Conservation (phyloP, 2,797 vertebrate genomes). For the Malacoraja senta region DNA sequence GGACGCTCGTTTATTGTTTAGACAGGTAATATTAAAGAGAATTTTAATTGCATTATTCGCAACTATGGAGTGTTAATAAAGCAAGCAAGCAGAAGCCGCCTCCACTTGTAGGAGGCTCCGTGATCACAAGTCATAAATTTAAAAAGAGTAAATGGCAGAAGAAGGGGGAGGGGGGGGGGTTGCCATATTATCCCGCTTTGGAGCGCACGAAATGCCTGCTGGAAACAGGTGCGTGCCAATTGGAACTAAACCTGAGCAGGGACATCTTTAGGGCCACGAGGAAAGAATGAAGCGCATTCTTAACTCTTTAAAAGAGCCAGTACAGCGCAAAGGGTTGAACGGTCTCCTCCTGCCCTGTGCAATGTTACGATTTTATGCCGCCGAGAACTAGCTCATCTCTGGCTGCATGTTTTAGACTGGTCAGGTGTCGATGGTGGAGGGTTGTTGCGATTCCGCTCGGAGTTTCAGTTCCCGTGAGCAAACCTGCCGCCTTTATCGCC, state of each 20-base stretch:
- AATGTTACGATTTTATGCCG: background rate
- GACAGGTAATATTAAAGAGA: background rate
- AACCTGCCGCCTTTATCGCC: background rate
- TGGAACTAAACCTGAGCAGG: too few relatives aligned
- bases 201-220: background rate
- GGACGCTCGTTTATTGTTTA: background rate
- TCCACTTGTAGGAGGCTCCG: background rate
- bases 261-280: too few relatives aligned
- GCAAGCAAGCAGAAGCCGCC: background rate
- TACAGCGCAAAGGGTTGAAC: background rate
- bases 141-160: background rate
- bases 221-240: background rate
- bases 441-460: background rate
- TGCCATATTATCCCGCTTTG: background rate
- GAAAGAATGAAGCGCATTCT: background rate
- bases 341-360: background rate
- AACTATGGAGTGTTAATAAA: background rate
- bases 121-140: background rate
- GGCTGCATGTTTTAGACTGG: background rate
- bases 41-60: background rate
- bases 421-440: background rate
- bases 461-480: background rate
- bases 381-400: background rate
- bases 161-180: too few relatives aligned
- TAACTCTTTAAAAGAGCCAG: background rate